Evolutionary conservation across 2,113 vertebrate genomes (phyloP).

Genomic region (Nicator chloris): DNA sequence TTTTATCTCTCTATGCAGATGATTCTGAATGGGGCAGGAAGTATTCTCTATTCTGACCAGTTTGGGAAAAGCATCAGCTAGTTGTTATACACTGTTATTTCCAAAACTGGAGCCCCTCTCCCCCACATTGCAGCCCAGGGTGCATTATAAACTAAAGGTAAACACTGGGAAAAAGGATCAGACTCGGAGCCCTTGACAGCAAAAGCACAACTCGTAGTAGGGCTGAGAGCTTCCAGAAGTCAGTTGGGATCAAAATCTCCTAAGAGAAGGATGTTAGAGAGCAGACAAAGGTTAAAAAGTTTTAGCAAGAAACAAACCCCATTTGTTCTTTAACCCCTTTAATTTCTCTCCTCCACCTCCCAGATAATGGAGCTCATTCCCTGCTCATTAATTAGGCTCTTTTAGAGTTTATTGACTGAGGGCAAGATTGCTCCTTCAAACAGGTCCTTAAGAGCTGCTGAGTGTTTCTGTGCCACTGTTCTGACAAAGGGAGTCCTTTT

Average conservation of each 20-base stretch:
- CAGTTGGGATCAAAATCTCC: neutral
- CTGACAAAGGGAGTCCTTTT: neutral
- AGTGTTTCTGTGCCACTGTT: neutral
- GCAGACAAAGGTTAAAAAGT: neutral
- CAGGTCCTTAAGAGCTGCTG: neutral
- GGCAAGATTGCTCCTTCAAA: neutral
- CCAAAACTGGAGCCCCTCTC: neutral
- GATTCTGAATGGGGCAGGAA: constrained; percentile 5
- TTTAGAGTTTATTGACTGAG: neutral
- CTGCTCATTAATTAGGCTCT: neutral
- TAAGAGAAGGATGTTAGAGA: neutral
- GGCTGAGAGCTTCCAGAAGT: neutral
- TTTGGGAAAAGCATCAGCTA: neutral
- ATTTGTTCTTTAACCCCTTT: neutral
- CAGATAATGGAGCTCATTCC: neutral
- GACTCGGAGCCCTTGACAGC: neutral
- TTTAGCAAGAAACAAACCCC: neutral
- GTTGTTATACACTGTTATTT: neutral
- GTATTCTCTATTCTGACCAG: neutral
- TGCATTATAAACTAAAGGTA: neutral
- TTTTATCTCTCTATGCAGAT: constrained; percentile 57
- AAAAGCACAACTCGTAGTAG: neutral
- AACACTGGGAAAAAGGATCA: neutral
- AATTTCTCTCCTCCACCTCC: neutral
- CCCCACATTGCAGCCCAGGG: neutral